These are phyloP conservation scores for Helicolenus hilgendorfi DNA, from an alignment of 2,797 vertebrate species.

Conservation along the genomic window DNA sequence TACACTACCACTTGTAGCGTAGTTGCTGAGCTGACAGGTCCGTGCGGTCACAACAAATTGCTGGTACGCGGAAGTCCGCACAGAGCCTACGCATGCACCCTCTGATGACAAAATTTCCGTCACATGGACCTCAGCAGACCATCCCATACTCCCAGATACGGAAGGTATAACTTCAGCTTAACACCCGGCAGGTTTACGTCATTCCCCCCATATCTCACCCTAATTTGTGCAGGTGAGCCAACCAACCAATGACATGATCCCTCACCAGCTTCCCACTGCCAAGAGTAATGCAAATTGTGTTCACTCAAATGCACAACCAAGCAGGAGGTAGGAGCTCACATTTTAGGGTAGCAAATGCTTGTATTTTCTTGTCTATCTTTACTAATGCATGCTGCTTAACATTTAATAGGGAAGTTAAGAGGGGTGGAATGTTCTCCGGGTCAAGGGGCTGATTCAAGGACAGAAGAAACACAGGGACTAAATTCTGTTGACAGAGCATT, in stretches of 20 bases:
- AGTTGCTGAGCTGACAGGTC: too few species aligned
- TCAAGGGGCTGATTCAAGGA: conserved; percentile 12
- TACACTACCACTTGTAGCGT: too few species aligned
- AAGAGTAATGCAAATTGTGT: not conserved
- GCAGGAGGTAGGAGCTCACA: not conserved
- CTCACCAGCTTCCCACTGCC: not conserved
- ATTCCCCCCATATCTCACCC: not conserved
- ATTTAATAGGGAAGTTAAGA: conserved; percentile 3
- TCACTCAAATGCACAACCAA: not conserved
- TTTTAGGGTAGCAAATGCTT: not conserved
- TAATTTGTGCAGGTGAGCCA: not conserved
- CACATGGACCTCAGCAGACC: too few species aligned
- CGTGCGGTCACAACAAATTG: too few species aligned
- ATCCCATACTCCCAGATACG: too few species aligned
- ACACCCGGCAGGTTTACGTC: not conserved
- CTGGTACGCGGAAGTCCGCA: too few species aligned
- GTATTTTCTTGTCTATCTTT: not conserved
- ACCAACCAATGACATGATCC: not conserved
- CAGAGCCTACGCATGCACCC: too few species aligned
- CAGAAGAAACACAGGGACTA: not conserved
- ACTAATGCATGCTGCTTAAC: conserved; percentile 21
- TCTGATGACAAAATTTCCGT: too few species aligned
- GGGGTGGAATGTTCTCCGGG: conserved; percentile 9
- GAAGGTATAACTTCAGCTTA: too few species aligned
- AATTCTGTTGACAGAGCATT: conserved; percentile 1